Conservation (phyloP, 2,888 invertebrate genomes). For the Callyntrura sp. region DNA sequence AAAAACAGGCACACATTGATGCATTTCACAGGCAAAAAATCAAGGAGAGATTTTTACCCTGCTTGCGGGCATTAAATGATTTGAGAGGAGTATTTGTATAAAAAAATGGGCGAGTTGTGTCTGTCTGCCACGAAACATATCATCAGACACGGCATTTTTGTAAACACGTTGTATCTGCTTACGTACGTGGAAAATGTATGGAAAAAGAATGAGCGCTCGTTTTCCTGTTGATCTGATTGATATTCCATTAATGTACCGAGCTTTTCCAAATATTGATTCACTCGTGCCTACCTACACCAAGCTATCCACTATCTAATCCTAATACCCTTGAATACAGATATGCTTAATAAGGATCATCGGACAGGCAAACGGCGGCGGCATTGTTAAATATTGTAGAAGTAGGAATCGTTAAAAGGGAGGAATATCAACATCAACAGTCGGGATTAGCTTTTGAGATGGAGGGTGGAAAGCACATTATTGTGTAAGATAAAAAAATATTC, state of each 20-base stretch:
- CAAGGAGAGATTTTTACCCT: neutral
- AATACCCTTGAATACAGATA: no score
- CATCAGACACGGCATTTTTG: no score
- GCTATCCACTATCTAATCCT: neutral
- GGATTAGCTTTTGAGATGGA: no score
- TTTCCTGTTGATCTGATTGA: neutral
- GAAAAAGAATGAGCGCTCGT: neutral
- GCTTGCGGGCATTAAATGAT: slow-evolving; percentile 15
- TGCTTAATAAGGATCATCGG: no score
- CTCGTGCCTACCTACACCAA: neutral
- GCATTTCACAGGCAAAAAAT: neutral
- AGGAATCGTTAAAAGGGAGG: no score
- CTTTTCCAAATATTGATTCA: neutral
- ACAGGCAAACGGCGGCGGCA: no score
- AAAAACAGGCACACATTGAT: neutral
- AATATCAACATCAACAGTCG: no score
- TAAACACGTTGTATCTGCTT: neutral
- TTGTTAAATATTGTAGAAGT: no score
- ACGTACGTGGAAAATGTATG: neutral
- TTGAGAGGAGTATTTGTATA: neutral
- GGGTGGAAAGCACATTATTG: neutral
- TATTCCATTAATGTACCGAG: neutral
- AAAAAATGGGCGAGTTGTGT: neutral
- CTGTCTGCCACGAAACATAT: neutral
- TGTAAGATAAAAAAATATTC: neutral